phyloP scores from a whole-genome alignment of 2,113 vertebrate species.

The Rhabdomys dilectus region DNA sequence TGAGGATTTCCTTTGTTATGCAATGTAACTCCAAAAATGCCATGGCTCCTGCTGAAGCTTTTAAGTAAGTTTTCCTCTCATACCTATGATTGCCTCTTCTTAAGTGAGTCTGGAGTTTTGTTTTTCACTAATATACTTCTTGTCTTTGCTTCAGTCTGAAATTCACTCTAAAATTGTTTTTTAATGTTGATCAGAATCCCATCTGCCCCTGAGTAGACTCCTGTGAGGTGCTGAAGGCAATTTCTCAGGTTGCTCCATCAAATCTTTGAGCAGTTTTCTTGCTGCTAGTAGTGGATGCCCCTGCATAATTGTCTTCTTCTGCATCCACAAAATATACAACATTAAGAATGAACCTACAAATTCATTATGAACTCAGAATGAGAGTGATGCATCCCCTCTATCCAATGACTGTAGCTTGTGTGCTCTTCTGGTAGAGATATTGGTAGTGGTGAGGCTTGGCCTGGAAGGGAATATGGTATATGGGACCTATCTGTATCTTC shows the following conservation, averaged over 20 bases:
- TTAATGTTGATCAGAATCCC: not conserved
- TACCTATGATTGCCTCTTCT: not conserved
- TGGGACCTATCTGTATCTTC: not conserved
- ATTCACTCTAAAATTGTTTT: not conserved
- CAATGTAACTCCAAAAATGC: not conserved
- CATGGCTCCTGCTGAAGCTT: not conserved
- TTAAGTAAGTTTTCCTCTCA: not conserved
- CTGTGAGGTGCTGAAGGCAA: not conserved
- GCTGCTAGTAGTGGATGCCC: not conserved
- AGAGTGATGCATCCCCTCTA: too few species aligned
- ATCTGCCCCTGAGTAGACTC: not conserved
- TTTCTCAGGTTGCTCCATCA: not conserved
- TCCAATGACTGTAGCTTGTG: not conserved
- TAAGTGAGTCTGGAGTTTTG: not conserved
- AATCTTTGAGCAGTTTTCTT: not conserved
- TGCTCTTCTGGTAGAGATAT: too few species aligned
- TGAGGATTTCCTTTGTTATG: not conserved
- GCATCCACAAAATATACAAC: not conserved
- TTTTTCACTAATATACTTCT: not conserved
- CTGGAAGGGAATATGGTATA: accelerated
- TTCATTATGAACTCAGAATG: not conserved
- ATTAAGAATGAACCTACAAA: not conserved
- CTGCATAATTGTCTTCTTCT: not conserved
- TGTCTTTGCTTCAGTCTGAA: not conserved
- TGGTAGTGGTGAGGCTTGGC: not conserved